phyloP scores from a whole-genome alignment of 2,888 invertebrate species.

The Serripes groenlandicus region DNA sequence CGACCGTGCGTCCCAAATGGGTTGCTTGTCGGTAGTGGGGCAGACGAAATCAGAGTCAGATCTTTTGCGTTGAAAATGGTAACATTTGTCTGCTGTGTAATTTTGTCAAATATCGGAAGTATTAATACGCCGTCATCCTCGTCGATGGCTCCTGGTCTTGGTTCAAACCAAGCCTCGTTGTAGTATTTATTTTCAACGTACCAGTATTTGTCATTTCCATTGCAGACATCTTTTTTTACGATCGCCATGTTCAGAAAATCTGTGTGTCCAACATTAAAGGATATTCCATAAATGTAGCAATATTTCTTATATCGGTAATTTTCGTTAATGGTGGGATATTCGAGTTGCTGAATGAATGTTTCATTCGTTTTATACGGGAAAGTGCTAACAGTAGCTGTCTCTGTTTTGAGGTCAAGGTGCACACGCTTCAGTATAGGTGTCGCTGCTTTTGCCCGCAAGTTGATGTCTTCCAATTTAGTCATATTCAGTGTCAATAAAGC shows the following conservation, averaged over 20 bases:
- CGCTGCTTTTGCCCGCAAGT: constrained; percentile 44
- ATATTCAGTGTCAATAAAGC: constrained; percentile 60
- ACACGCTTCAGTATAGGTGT: constrained; percentile 58
- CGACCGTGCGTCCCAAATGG: constrained; percentile 77
- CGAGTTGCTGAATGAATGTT: constrained; percentile 60
- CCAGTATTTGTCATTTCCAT: constrained; percentile 63
- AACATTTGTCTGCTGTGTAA: constrained; percentile 63
- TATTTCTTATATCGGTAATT: constrained; percentile 67
- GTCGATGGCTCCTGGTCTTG: constrained; percentile 56
- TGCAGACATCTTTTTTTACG: constrained; percentile 75
- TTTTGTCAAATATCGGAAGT: constrained; percentile 72
- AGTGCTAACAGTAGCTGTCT: constrained; percentile 23
- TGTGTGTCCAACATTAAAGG: constrained; percentile 61
- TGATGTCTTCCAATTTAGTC: constrained; percentile 45
- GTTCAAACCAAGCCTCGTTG: constrained; percentile 74
- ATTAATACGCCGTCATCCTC: constrained; percentile 79
- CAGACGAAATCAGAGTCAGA: constrained; percentile 63
- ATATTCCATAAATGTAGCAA: constrained; percentile 74
- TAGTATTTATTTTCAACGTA: constrained; percentile 63
- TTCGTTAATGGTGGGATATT: constrained; percentile 77
- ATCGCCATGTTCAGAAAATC: constrained; percentile 63
- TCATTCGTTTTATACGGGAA: constrained; percentile 38
- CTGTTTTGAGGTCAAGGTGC: constrained; percentile 46
- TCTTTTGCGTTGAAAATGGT: constrained; percentile 74
- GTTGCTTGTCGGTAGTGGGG: constrained; percentile 68